A percentile compares a stretch with the other conserved stretches of the same genome.
These are phyloP conservation scores for Poecilia wingei DNA, from an alignment of 2,797 vertebrate genomes.

Conservation along the genomic window DNA sequence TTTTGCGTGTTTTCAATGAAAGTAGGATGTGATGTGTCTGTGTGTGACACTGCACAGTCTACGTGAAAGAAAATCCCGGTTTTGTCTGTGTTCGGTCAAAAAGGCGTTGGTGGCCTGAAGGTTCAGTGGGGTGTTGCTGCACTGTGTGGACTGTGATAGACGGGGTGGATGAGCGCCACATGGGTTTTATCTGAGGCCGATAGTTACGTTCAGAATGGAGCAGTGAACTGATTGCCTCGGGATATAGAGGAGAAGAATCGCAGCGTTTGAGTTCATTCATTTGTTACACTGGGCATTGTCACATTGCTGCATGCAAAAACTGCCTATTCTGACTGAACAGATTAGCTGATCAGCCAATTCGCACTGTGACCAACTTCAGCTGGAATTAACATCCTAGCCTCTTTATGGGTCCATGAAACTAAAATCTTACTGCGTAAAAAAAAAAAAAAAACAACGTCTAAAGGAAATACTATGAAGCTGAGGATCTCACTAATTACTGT, in stretches of 20 bases:
- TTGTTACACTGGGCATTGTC: conserved; percentile 2
- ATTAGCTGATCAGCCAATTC: conserved; percentile 26
- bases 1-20: neutral
- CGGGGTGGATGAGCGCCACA: conserved; percentile 48
- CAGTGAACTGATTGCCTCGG: conserved; percentile 3
- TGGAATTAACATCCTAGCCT: neutral
- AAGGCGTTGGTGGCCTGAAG: conserved; percentile 75
- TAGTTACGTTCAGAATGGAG: conserved; percentile 39
- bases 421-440: neutral
- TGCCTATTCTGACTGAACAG: conserved; percentile 28
- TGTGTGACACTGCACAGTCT: conserved; percentile 5
- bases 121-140: conserved; percentile 54
- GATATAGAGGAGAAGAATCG: conserved; percentile 8
- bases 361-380: neutral
- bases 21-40: conserved; percentile 3
- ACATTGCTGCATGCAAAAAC: conserved; percentile 34
- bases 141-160: conserved; percentile 44
- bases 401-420: conserved; percentile 4
- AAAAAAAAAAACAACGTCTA: neutral
- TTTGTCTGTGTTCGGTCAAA: conserved; percentile 37
- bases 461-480: neutral
- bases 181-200: conserved; percentile 50
- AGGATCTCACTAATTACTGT: conserved; percentile 16
- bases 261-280: neutral
- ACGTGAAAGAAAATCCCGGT: conserved; percentile 1